Evolutionary conservation across 2,888 invertebrate genomes (phyloP).

Genomic region (Prostheceraeus crozeri): DNA sequence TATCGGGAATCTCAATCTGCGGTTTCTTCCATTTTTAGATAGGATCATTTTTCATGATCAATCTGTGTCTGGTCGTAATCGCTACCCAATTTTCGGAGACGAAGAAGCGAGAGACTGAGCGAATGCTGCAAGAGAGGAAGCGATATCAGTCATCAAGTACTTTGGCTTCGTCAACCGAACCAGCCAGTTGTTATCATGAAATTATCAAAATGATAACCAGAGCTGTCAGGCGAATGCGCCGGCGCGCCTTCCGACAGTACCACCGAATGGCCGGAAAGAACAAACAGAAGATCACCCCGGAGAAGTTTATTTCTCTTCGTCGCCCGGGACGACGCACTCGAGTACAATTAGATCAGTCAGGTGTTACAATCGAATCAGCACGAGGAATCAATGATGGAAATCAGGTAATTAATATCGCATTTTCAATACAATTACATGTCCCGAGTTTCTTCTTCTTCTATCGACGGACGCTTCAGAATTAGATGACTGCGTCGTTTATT

Average conservation of each 20-base stretch:
- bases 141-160: conserved; percentile 86
- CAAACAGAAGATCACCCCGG: conserved; percentile 26
- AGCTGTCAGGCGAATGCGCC: conserved; percentile 64
- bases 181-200: conserved; percentile 92
- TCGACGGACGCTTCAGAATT: no score
- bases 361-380: no score
- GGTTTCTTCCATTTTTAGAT: conserved; percentile 70
- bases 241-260: background rate
- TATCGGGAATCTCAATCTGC: no score
- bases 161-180: conserved; percentile 71
- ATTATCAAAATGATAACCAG: conserved; percentile 94
- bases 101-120: conserved; percentile 96
- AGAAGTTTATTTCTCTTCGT: background rate
- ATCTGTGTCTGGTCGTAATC: conserved; percentile 98
- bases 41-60: conserved; percentile 99
- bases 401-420: no score
- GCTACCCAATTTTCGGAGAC: conserved; percentile 99
- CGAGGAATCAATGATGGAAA: no score
- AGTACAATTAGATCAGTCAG: background rate
- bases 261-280: conserved; percentile 7
- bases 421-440: no score
- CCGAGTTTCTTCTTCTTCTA: no score
- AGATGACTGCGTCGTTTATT: no score
- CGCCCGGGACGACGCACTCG: background rate
- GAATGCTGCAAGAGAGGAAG: conserved; percentile 91